phyloP scores from a whole-genome alignment of 1,140 invertebrate genomes.

The Holcopasites calliopsidis region DNA sequence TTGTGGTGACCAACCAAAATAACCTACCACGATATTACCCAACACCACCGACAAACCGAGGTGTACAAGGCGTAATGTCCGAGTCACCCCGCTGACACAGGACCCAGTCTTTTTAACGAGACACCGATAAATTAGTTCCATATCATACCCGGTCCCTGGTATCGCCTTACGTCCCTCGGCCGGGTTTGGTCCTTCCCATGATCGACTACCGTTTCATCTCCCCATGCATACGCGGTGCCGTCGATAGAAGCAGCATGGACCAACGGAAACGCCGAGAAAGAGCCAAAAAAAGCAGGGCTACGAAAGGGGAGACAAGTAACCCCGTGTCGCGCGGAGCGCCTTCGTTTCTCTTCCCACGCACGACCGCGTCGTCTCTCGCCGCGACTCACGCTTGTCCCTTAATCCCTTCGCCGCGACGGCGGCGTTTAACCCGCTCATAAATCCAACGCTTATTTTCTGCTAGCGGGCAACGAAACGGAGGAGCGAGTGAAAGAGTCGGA shows the following conservation, averaged over 20 bases:
- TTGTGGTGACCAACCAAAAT: no score
- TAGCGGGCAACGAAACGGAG: not conserved
- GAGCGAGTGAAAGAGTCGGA: not conserved
- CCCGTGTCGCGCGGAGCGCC: not conserved
- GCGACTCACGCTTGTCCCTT: conserved; percentile 21
- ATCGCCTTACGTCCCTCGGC: conserved; percentile 17
- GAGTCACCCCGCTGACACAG: not conserved
- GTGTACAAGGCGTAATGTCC: not conserved
- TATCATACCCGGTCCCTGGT: conserved; percentile 16
- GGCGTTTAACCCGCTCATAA: conserved; percentile 23
- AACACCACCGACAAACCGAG: no score
- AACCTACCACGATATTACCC: no score
- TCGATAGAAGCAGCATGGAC: conserved; percentile 13
- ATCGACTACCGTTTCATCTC: conserved; percentile 20
- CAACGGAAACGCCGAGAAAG: not conserved
- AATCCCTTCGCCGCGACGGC: conserved; percentile 2
- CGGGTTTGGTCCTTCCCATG: conserved; percentile 14
- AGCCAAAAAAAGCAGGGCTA: not conserved
- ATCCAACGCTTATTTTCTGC: conserved; percentile 28
- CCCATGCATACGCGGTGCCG: not conserved
- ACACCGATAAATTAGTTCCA: conserved; percentile 24
- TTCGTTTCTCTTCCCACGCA: conserved; percentile 50
- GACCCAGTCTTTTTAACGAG: conserved; percentile 1
- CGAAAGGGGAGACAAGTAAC: conserved; percentile 9
- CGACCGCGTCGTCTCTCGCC: conserved; percentile 17